phyloP scores from a whole-genome alignment of 64 coral and sea anemone species.

The Exaiptasia diaphana region DNA sequence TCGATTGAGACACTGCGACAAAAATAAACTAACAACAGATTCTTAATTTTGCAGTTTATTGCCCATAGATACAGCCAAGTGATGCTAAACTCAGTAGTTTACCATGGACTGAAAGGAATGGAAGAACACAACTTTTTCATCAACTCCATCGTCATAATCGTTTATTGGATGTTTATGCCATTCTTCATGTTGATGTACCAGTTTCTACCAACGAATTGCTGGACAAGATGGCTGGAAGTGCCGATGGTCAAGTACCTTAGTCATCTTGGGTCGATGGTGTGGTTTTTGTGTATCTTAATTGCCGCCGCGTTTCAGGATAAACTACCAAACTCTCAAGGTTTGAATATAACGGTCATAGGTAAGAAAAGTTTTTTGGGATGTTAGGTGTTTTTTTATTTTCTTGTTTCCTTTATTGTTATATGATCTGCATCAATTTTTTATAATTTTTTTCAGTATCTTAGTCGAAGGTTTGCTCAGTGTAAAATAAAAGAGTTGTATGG shows the following conservation, averaged over 20 bases:
- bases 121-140: constrained; percentile 8
- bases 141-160: background rate
- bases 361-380: background rate
- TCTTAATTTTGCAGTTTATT: constrained; percentile 47
- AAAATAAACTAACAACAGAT: background rate
- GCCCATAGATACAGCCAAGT: constrained; percentile 83
- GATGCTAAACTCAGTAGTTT: constrained; percentile 62
- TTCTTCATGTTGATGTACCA: constrained; percentile 51
- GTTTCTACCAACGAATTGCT: constrained; percentile 31
- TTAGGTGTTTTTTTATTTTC: background rate
- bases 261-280: constrained; percentile 34
- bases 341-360: constrained; percentile 6
- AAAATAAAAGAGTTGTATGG: too few species aligned
- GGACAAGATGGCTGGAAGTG: constrained; percentile 36
- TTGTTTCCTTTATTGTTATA: background rate
- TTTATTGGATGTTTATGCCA: constrained; percentile 54
- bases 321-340: background rate
- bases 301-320: constrained; percentile 50
- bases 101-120: constrained; percentile 24
- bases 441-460: too few species aligned
- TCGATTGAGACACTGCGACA: background rate
- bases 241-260: constrained; percentile 63
- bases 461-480: too few species aligned
- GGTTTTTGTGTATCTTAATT: constrained; percentile 55
- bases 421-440: too few species aligned